Conservation (phyloP, 2,888 invertebrate genomes). For the Tenthredo scrophulariae region DNA sequence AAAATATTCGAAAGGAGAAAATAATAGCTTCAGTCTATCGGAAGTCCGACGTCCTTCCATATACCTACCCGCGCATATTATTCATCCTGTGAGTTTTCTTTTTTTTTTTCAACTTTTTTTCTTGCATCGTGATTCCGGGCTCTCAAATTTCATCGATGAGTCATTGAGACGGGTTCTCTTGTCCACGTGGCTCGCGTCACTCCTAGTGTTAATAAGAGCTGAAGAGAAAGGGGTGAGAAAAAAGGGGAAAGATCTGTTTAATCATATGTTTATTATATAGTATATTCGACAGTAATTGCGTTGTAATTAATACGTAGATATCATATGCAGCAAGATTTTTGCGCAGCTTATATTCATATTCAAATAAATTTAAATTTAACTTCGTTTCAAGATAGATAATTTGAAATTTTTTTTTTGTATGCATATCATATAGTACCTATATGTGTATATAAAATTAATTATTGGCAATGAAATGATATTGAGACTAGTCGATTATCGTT, state of each 20-base stretch:
- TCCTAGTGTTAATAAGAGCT: not conserved
- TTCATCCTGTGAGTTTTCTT: constrained; percentile 6
- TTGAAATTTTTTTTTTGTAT: no score
- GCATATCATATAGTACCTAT: not conserved
- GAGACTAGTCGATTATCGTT: not conserved
- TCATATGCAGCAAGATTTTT: not conserved
- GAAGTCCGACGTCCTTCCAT: constrained; percentile 15
- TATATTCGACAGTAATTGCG: not conserved
- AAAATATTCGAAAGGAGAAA: not conserved
- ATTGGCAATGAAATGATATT: not conserved
- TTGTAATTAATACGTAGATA: not conserved
- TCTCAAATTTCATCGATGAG: constrained; percentile 18
- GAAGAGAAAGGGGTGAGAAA: not conserved
- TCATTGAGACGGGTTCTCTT: constrained; percentile 10
- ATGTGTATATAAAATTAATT: not conserved
- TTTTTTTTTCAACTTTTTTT: not conserved
- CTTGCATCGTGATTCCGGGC: constrained; percentile 5
- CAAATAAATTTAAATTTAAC: constrained; percentile 38
- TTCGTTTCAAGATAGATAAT: constrained; percentile 32
- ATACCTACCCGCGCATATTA: not conserved
- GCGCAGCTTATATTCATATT: constrained; percentile 8
- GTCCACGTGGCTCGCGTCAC: not conserved
- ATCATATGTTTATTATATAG: not conserved
- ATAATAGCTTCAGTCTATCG: not conserved
- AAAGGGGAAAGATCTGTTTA: not conserved